Conservation (phyloP, 2,888 invertebrate species). For the Linyphia triangularis region DNA sequence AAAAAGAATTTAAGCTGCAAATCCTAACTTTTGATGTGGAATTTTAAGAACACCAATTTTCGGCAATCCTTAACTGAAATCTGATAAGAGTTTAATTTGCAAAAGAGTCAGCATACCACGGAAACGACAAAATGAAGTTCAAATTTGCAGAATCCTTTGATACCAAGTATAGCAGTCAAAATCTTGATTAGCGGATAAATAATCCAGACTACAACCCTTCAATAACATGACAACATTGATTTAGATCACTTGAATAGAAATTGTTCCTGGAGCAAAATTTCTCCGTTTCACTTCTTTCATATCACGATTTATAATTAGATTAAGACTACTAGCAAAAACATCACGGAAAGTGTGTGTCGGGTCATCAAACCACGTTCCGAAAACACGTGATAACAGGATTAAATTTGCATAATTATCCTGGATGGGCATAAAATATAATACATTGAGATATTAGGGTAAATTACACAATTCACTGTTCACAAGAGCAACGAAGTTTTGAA, state of each 20-base stretch:
- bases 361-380: conserved; percentile 37
- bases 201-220: background rate
- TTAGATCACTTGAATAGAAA: background rate
- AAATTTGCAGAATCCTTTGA: background rate
- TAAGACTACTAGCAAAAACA: background rate
- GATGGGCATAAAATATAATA: no score
- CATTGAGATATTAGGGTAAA: no score
- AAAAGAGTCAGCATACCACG: background rate
- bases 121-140: background rate
- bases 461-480: no score
- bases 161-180: background rate
- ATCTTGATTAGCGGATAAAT: background rate
- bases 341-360: background rate
- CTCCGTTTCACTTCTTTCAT: conserved; percentile 9
- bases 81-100: background rate
- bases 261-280: conserved; percentile 3
- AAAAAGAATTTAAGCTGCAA: no score
- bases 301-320: conserved; percentile 7
- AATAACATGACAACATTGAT: background rate
- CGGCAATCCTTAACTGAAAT: no score
- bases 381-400: conserved; percentile 14
- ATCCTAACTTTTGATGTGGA: no score
- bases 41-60: no score
- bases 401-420: no score
- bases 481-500: no score